Conservation (phyloP, 2,797 vertebrate genomes). For the Clarias platycephalus region DNA sequence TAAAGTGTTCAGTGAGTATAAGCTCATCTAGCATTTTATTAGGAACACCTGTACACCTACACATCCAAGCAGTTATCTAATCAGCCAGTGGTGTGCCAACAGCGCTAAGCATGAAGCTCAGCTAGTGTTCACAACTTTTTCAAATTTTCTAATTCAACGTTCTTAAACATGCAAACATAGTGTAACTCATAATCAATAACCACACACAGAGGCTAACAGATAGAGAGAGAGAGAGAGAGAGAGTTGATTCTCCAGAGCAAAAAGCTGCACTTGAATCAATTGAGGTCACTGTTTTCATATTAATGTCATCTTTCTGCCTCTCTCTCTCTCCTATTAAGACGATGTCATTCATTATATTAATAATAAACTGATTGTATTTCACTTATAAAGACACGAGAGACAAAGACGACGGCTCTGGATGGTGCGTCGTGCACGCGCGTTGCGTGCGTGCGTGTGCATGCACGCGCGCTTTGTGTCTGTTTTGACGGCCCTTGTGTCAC, state of each 20-base stretch:
- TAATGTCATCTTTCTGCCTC: not conserved
- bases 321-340: not conserved
- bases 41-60: not conserved
- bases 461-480: conserved; percentile 62
- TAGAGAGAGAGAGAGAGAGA: not conserved
- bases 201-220: not conserved
- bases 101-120: not conserved
- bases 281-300: not conserved
- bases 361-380: not conserved
- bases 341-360: not conserved
- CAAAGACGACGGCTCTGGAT: conserved; percentile 44
- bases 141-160: not conserved
- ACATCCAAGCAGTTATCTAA: not conserved
- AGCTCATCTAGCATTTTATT: not conserved
- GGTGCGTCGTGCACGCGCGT: conserved; percentile 3
- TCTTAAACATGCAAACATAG: not conserved
- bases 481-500: conserved; percentile 69
- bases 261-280: not conserved
- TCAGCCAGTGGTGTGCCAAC: not conserved
- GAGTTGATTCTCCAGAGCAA: not conserved
- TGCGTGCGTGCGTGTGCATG: conserved; percentile 1
- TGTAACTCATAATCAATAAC: not conserved
- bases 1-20: not conserved
- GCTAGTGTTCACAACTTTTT: not conserved
- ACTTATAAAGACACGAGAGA: conserved; percentile 22